Evolutionary conservation across 2,797 vertebrate species (phyloP).

Genomic region (Carcharodon carcharias): DNA sequence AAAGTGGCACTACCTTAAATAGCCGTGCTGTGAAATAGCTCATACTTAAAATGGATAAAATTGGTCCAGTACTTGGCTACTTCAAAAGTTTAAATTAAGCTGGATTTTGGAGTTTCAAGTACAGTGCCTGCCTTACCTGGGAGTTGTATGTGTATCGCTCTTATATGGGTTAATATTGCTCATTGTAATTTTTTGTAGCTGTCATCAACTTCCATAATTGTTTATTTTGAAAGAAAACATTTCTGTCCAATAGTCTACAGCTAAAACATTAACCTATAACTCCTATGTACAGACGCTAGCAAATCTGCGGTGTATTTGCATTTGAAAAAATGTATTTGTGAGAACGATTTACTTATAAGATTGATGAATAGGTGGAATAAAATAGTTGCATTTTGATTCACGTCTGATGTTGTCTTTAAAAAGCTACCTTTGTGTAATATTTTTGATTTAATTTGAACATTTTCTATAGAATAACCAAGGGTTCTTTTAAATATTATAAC

Average conservation of each 20-base stretch:
- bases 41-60: neutral
- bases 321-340: neutral
- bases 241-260: neutral
- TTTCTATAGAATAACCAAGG: neutral
- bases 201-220: too few relatives aligned
- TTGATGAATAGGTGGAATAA: neutral
- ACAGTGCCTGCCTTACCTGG: neutral
- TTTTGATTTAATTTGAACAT: neutral
- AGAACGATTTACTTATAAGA: neutral
- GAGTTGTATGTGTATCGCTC: neutral
- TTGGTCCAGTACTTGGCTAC: neutral
- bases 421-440: neutral
- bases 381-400: neutral
- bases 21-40: neutral
- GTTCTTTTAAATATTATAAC: neutral
- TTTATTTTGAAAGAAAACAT: neutral
- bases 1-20: neutral
- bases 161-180: neutral
- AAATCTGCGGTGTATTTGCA: neutral
- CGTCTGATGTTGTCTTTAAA: neutral
- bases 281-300: neutral
- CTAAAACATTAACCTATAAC: neutral
- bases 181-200: neutral
- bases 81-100: neutral
- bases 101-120: neutral